Evolutionary conservation across 1,140 invertebrate species (phyloP).

Genomic region (Penaeus indicus): DNA sequence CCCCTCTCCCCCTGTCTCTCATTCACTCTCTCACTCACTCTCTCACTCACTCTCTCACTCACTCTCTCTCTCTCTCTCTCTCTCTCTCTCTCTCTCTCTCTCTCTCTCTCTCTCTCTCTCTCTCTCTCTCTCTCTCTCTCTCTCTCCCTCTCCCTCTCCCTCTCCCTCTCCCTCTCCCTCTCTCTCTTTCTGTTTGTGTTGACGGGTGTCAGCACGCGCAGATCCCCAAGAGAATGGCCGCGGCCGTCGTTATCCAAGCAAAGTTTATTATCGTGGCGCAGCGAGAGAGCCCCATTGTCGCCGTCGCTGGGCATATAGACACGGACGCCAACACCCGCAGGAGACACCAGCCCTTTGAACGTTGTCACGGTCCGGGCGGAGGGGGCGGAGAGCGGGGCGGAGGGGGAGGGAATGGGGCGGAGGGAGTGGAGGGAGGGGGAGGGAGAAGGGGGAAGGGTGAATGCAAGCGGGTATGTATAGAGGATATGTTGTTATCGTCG

Average conservation of each 20-base stretch:
- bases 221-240: background rate
- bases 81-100: slow-evolving; percentile 17
- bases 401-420: slow-evolving; percentile 1
- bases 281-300: too few species aligned
- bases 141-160: slow-evolving; percentile 9
- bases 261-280: too few species aligned
- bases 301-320: too few species aligned
- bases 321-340: too few species aligned
- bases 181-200: slow-evolving; percentile 2
- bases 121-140: slow-evolving; percentile 10
- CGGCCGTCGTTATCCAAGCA: too few species aligned
- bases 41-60: slow-evolving; percentile 3
- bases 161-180: slow-evolving; percentile 9
- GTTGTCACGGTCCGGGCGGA: background rate
- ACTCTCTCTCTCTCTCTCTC: background rate
- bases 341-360: background rate
- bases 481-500: too few species aligned
- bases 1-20: slow-evolving; percentile 1
- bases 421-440: too few species aligned
- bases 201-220: background rate
- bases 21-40: background rate
- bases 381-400: background rate
- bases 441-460: too few species aligned
- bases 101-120: slow-evolving; percentile 10
- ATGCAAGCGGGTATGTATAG: background rate